Conservation (phyloP, 1,140 invertebrate genomes). For the Drosophila kanapiae region DNA sequence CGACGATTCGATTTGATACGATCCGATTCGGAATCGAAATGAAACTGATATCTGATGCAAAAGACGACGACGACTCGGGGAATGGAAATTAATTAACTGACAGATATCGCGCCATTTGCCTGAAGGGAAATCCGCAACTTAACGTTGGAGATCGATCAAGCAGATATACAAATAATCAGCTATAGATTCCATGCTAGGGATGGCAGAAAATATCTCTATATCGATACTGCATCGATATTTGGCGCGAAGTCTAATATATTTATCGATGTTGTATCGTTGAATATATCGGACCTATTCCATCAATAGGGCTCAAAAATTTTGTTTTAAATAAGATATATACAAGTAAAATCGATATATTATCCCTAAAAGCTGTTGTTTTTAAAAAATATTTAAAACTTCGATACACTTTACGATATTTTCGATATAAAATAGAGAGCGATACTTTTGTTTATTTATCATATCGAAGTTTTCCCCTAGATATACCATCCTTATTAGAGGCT, state of each 20-base stretch:
- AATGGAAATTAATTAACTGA: conserved; percentile 77
- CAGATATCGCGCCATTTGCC: conserved; percentile 41
- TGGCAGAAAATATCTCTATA: not conserved
- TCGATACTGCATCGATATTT: too few species aligned
- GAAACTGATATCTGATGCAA: conserved; percentile 60
- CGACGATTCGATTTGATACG: conserved; percentile 10
- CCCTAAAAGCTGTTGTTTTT: too few species aligned
- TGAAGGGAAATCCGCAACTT: conserved; percentile 36
- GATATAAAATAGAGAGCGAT: not conserved
- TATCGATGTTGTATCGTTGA: too few species aligned
- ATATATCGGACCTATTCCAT: too few species aligned
- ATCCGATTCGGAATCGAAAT: conserved; percentile 38
- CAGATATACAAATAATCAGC: conserved; percentile 5
- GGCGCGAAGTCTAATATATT: too few species aligned
- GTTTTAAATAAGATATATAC: too few species aligned
- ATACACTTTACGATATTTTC: not conserved
- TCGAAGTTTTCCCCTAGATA: not conserved
- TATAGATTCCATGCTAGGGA: not conserved
- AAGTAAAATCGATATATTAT: too few species aligned
- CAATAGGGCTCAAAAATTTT: too few species aligned
- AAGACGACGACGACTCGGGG: conserved; percentile 11
- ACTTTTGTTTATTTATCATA: not conserved
- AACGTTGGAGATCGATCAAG: conserved; percentile 35
- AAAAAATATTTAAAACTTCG: not conserved
- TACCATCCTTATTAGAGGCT: not conserved